phyloP scores from a whole-genome alignment of 2,888 invertebrate species.

The Pegoplata infirma region DNA sequence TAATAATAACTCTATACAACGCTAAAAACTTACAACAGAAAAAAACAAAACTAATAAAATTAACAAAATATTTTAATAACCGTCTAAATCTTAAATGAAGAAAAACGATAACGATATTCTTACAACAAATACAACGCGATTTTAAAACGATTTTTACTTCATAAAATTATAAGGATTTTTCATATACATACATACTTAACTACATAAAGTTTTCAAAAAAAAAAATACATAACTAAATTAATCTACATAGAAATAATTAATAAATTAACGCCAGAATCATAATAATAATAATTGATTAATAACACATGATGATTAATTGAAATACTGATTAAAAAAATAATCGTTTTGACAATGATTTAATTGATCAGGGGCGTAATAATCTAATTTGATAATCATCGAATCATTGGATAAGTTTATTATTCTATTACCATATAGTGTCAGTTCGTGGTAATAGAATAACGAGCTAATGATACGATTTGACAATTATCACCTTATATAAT shows the following conservation, averaged over 20 bases:
- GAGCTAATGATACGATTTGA: no score
- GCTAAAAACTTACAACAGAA: constrained; percentile 25
- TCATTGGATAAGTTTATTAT: no score
- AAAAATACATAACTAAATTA: neutral
- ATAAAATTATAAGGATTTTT: constrained; percentile 11
- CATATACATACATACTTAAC: constrained; percentile 16
- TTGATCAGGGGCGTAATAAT: no score
- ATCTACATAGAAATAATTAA: constrained; percentile 6
- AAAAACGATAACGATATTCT: constrained; percentile 36
- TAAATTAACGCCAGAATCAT: no score
- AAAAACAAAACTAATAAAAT: no score
- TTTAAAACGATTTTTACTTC: constrained; percentile 51
- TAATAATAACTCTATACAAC: constrained; percentile 33
- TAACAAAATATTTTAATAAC: constrained; percentile 9
- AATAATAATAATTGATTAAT: constrained; percentile 8
- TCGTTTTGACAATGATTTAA: no score
- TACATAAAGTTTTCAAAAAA: neutral
- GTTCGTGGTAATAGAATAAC: no score
- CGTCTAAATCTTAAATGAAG: neutral
- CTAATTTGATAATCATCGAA: no score
- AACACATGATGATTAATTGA: neutral
- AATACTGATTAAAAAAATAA: neutral
- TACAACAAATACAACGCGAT: constrained; percentile 58
- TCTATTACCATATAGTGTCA: no score
- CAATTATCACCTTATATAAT: no score